phyloP scores from a whole-genome alignment of 92 coral and sea anemone genomes.

The Palythoa grandis region DNA sequence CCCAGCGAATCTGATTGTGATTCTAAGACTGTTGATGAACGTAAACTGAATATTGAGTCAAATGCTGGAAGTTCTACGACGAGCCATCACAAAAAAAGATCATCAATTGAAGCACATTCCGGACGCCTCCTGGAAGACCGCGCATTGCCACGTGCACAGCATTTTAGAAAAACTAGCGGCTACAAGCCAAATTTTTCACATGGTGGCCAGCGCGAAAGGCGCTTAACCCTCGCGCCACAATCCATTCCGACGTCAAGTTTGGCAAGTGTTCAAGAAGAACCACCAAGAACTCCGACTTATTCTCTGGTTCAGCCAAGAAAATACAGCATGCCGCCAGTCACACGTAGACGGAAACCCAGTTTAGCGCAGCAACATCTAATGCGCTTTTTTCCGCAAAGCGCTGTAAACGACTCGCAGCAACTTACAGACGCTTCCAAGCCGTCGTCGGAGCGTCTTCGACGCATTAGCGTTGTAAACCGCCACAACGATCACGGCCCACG shows the following conservation, averaged over 20 bases:
- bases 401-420: background rate
- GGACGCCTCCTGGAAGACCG: background rate
- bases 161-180: background rate
- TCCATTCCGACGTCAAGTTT: background rate
- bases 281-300: conserved; percentile 18
- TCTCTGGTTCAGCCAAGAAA: background rate
- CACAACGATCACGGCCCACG: background rate
- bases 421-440: background rate
- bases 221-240: conserved; percentile 9
- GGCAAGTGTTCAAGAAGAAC: conserved; percentile 21
- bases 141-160: background rate
- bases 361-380: conserved; percentile 26
- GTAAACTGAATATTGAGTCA: background rate
- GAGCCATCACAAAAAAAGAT: conserved; percentile 3
- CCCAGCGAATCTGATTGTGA: background rate
- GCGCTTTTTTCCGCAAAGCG: conserved; percentile 25
- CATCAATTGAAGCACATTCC: conserved; percentile 5
- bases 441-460: background rate
- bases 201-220: conserved; percentile 13
- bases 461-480: conserved; percentile 29
- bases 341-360: background rate
- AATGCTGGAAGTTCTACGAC: background rate
- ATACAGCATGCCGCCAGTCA: background rate
- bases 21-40: background rate
- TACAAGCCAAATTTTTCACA: conserved; percentile 1